A percentile compares a stretch with the other conserved stretches of the same genome.
Conservation (phyloP, 2,888 invertebrate genomes). For the Oligia strigilis region DNA sequence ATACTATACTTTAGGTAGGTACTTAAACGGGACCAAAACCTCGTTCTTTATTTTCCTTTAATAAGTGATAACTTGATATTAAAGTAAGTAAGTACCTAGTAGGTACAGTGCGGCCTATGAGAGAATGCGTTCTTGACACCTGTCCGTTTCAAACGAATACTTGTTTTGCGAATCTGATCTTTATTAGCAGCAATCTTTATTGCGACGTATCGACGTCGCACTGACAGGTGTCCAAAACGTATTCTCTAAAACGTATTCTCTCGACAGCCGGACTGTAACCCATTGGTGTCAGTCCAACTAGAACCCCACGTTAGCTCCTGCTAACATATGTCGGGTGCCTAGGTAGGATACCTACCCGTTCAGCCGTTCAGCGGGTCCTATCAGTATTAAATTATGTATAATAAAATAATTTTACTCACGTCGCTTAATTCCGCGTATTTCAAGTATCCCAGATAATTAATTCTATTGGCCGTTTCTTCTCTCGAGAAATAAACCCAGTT, state of each 20-base stretch:
- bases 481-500: constrained; percentile 97
- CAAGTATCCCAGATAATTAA: constrained; percentile 95
- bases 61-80: not conserved
- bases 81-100: too few relatives aligned
- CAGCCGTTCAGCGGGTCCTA: not conserved
- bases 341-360: not conserved
- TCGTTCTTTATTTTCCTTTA: not conserved
- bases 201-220: not conserved
- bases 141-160: not conserved
- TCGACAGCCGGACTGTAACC: too few relatives aligned
- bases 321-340: not conserved
- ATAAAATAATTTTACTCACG: constrained; percentile 86
- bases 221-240: not conserved
- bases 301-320: not conserved
- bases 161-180: not conserved
- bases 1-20: not conserved
- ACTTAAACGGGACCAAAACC: not conserved
- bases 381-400: not conserved
- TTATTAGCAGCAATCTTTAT: not conserved
- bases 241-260: not conserved
- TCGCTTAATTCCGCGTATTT: constrained; percentile 93
- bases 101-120: not conserved
- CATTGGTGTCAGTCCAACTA: not conserved
- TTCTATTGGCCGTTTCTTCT: constrained; percentile 93
- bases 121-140: not conserved